A percentile compares a stretch with the other conserved stretches of the same genome.
Evolutionary conservation across 2,113 vertebrate genomes (phyloP).

Genomic region (Carollia perspicillata): DNA sequence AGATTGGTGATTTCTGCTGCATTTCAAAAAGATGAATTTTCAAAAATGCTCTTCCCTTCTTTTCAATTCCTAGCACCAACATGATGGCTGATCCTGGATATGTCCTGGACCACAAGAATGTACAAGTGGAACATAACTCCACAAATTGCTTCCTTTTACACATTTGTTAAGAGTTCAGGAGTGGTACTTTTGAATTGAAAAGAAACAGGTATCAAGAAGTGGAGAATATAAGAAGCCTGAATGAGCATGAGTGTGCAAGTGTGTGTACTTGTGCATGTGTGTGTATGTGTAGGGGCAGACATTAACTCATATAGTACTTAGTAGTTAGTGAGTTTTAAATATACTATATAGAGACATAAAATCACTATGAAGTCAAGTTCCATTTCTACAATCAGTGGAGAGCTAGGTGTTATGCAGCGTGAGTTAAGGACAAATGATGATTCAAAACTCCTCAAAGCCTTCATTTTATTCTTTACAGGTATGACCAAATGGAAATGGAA

Average conservation of each 20-base stretch:
- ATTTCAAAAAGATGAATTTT: conserved; percentile 14
- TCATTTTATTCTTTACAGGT: conserved; percentile 64
- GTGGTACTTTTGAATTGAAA: background rate
- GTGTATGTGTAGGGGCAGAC: background rate
- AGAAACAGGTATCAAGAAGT: background rate
- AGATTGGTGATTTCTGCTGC: background rate
- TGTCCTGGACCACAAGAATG: background rate
- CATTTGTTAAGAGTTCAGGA: background rate
- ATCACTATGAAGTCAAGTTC: conserved; percentile 40
- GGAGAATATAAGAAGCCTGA: background rate
- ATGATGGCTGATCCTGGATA: background rate
- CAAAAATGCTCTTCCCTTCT: background rate
- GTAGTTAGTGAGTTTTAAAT: conserved; percentile 40
- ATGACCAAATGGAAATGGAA: conserved; percentile 43
- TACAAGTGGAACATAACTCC: background rate
- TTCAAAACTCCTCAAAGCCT: conserved; percentile 56
- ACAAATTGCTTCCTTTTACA: background rate
- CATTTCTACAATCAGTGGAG: conserved; percentile 30
- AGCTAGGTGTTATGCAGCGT: background rate
- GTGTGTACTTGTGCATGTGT: background rate
- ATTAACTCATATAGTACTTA: background rate
- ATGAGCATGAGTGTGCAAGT: background rate
- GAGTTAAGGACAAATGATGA: conserved; percentile 55
- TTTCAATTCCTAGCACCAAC: background rate
- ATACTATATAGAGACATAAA: conserved; percentile 25